phyloP scores from a whole-genome alignment of 2,797 vertebrate species.

The Phrynocephalus vlangalii region DNA sequence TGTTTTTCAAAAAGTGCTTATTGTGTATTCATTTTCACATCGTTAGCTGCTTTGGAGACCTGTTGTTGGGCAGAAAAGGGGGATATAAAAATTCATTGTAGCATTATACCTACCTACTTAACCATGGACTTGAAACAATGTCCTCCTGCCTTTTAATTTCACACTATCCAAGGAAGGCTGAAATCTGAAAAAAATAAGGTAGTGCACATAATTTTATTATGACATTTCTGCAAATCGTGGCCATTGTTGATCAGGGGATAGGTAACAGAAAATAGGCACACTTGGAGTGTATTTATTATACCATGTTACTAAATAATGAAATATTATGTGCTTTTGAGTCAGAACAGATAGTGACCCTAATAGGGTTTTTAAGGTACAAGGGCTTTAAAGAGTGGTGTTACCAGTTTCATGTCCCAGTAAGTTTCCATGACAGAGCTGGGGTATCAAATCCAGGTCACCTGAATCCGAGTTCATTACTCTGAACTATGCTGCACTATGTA shows the following conservation, averaged over 20 bases:
- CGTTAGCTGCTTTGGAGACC: neutral
- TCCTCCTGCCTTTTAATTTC: neutral
- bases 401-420: too few relatives aligned
- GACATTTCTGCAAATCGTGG: neutral
- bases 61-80: neutral
- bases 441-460: too few relatives aligned
- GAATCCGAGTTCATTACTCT: too few relatives aligned
- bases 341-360: too few relatives aligned
- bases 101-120: too few relatives aligned
- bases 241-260: neutral
- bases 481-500: too few relatives aligned
- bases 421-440: too few relatives aligned
- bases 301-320: neutral
- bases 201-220: neutral
- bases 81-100: neutral
- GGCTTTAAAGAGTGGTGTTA: too few relatives aligned
- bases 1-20: neutral
- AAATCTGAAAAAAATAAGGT: neutral
- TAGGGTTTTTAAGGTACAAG: too few relatives aligned
- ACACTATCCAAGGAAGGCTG: neutral
- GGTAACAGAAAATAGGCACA: neutral
- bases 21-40: neutral
- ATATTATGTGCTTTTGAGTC: too few relatives aligned
- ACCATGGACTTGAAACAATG: too few relatives aligned
- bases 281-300: neutral